phyloP scores from a whole-genome alignment of 1,140 invertebrate genomes.

The Propsilocerus akamusi region DNA sequence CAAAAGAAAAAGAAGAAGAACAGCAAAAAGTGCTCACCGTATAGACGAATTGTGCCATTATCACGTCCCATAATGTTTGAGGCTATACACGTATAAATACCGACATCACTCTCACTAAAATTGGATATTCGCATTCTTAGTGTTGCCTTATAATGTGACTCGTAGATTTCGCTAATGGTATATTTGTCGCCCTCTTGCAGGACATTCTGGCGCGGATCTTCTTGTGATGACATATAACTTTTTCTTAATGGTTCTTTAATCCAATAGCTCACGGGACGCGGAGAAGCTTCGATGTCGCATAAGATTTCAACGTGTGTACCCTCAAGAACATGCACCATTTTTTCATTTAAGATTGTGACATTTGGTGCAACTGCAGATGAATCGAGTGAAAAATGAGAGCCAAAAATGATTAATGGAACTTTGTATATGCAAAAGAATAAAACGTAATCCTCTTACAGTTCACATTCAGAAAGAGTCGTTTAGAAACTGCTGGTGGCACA shows the following conservation, averaged over 20 bases:
- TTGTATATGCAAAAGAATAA: background rate
- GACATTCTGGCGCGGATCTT: background rate
- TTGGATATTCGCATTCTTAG: constrained; percentile 3
- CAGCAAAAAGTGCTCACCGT: constrained; percentile 28
- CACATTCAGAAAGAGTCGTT: constrained; percentile 50
- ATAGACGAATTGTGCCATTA: constrained; percentile 31
- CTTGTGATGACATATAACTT: background rate
- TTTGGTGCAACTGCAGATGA: constrained; percentile 27
- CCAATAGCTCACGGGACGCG: constrained; percentile 38
- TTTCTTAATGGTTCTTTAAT: constrained; percentile 11
- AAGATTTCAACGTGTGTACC: constrained; percentile 30
- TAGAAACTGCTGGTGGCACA: constrained; percentile 54
- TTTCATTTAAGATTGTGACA: constrained; percentile 23
- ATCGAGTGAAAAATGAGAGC: background rate
- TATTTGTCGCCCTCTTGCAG: constrained; percentile 1
- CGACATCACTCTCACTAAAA: constrained; percentile 26
- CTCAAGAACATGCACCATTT: background rate
- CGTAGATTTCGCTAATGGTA: background rate
- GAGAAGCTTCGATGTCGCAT: constrained; percentile 36
- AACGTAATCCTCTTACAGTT: constrained; percentile 46
- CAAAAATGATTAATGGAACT: constrained; percentile 1
- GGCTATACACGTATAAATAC: constrained; percentile 40
- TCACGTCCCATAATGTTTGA: constrained; percentile 37
- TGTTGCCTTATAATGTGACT: background rate
- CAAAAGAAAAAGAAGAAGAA: too few relatives aligned